Evolutionary conservation across 2,888 invertebrate genomes (phyloP), one percentile per base, ranked within the genome.

Genomic region (Eupithecia subfuscata): DNA sequence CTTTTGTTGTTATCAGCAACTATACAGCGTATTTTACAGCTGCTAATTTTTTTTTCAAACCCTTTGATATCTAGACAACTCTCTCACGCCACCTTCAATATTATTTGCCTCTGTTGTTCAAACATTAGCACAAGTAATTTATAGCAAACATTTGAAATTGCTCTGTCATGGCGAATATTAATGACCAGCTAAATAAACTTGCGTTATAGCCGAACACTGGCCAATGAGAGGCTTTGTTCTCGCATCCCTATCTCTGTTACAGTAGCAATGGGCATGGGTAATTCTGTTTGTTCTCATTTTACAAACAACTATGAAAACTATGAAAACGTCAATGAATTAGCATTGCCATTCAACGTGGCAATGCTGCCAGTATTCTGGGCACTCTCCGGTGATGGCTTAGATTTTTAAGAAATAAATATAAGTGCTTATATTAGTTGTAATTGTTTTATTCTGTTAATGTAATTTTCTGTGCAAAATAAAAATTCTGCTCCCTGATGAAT

Each of bases 91-190:
- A 70, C 74, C 69, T 76, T 70, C 65, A 69, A 78, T 76, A 75
- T 79, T 76, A 78, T 79, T 80, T 78, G 74, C 73, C 74, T 34
- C 69, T 79, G 75, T 78, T 79, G 56, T 56, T 56, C 87, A 88
- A 90, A 90, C 85, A 89, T 88, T 86, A 84, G 82, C 85, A 84
- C 85, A 87, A 86, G 86, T 89, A 90, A 90, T 89, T 87, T 85
- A 90, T 84, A 82, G 83, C 84, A 90, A 91, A 91, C 91, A 89
- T 84, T 87, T 85, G 85, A 85, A 88, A 90, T 89, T 89, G 87
- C 84, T 83, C 85, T 89, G 89, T 88, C 90, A 89, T 85, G 79
- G 86, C 85, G 86, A 88, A 89, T 90, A 90, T 90, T 90, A 90
- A 91, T 88, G 88, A 87, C 83, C 80, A 71, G 82, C 79, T 83